Base-by-base conservation (phyloP, 2,888 invertebrate genomes). In the Amblyjoppa fuscipennis region DNA sequence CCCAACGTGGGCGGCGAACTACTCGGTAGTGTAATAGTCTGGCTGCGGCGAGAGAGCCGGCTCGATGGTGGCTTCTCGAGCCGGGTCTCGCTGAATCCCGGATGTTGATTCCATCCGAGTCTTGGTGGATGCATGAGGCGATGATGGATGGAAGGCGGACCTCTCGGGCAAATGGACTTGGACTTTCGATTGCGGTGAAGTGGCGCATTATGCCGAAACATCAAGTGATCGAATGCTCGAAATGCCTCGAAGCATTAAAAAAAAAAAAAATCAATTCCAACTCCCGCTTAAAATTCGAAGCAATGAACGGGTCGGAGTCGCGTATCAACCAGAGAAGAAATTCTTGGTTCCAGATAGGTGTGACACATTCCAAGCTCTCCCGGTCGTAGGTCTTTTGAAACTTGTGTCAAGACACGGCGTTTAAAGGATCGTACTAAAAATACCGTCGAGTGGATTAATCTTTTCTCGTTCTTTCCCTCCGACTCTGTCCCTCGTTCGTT, bases 81-180 rank as follows among this genome's bases (percentile, higher is more conserved):
- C 1, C 28, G 59, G 59, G 59, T 13, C 13, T 25, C 59, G 28
- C 11, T 28, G 64, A 64, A 64, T 34, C 81, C 69, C 56, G 79
- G 75, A 79, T 85, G 85, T 82, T 82, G 82, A 85, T 85, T 74
- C 77, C 53, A 75, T 78, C 79, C 73, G 56, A 70, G 68, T 77
- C 68, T 53, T 28, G 1, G 31, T 49, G 49, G 31, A 45, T 49
- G 45, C 45, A 49, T 61, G 28, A 41, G n/a, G 53, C 2, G 34
- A 79, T 71, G 82, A 75, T 75, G 51, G 71, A 66, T 56, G 66
- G 49, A 69, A 49, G 68, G 64, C 38, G 53, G 45, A 77, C 70
- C 38, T 70, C 53, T 49, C 49, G 20, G 6, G 61, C 77, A 68
- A 79, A 85, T 68, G 77, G 68, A 56, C 53, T 75, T 78, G 77